phyloP scores from a whole-genome alignment of 2,113 vertebrate species.

The Alethe diademata region DNA sequence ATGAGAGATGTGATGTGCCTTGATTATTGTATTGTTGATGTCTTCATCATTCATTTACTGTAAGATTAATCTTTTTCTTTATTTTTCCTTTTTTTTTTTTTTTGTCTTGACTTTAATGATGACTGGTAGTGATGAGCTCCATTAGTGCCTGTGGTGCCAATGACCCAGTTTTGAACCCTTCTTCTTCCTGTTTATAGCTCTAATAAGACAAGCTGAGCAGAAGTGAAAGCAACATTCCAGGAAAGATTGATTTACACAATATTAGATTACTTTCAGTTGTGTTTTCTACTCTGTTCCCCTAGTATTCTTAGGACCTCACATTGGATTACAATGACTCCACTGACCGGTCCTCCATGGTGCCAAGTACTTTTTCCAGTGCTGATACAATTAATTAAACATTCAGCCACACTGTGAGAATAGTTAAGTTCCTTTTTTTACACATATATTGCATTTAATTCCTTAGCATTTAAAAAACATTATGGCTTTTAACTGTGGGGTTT shows the following conservation, averaged over 20 bases:
- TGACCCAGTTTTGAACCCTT: conserved; percentile 20
- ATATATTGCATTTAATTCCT: neutral
- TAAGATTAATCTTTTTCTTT: neutral
- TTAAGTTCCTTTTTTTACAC: neutral
- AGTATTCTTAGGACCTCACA: neutral
- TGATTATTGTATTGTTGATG: neutral
- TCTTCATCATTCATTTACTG: neutral
- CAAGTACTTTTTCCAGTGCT: neutral
- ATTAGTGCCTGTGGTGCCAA: neutral
- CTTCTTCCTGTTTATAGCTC: conserved; percentile 36
- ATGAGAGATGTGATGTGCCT: neutral
- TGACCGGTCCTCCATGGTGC: neutral
- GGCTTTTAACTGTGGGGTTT: neutral
- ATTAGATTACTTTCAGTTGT: neutral
- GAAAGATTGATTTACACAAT: conserved; percentile 8
- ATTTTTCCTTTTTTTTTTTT: neutral
- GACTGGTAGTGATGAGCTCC: neutral
- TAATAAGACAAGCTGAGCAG: neutral
- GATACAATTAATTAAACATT: neutral
- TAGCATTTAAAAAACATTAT: neutral
- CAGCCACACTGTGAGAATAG: neutral
- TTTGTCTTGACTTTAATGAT: neutral
- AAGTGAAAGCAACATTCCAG: neutral
- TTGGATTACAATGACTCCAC: neutral
- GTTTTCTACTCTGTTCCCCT: neutral